Evolutionary conservation across 2,113 vertebrate genomes (phyloP).

Genomic region (Prunella himalayana): DNA sequence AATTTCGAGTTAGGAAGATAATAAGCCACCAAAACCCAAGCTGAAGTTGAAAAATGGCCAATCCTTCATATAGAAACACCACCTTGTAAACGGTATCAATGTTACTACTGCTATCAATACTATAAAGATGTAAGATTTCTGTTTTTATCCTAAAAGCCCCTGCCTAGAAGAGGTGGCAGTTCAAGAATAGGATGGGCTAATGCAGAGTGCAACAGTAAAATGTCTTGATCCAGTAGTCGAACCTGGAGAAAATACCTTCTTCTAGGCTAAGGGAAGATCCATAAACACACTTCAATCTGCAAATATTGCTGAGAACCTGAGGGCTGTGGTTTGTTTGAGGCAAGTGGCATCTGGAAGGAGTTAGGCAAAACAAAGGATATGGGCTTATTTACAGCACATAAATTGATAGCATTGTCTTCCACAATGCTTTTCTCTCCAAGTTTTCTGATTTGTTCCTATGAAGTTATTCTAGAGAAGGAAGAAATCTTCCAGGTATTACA

Average conservation of each 20-base stretch:
- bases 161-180: background rate
- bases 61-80: background rate
- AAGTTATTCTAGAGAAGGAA: background rate
- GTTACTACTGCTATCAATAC: background rate
- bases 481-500: background rate
- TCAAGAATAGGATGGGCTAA: background rate
- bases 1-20: background rate
- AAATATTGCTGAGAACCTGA: background rate
- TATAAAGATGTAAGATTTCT: background rate
- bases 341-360: background rate
- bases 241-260: background rate
- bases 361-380: background rate
- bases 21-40: background rate
- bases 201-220: background rate
- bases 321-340: background rate
- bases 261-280: background rate
- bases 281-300: background rate
- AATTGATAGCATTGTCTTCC: slow-evolving; percentile 6
- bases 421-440: background rate
- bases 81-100: background rate
- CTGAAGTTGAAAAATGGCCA: background rate
- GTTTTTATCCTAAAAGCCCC: background rate
- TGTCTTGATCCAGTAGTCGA: accelerated
- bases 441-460: slow-evolving; percentile 4
- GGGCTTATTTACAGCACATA: background rate